Conservation (phyloP, 2,797 vertebrate genomes). For the Acanthurus lineatus region DNA sequence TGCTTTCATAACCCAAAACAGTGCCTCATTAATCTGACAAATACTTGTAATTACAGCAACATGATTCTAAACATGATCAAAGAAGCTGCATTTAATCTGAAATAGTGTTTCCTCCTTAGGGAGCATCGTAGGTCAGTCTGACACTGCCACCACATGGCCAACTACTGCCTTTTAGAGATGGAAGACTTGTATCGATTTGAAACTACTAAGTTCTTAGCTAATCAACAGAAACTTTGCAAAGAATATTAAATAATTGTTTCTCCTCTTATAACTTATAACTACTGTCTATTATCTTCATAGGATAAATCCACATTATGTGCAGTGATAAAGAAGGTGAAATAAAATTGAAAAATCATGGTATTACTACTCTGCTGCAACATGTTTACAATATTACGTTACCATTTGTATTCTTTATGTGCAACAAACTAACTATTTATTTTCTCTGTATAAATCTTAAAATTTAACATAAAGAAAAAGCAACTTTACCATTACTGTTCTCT, state of each 20-base stretch:
- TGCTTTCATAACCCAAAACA: not conserved
- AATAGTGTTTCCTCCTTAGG: too few relatives aligned
- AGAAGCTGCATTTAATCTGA: not conserved
- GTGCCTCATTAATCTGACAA: not conserved
- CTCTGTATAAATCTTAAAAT: not conserved
- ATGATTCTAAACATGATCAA: not conserved
- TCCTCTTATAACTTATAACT: not conserved
- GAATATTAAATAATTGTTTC: not conserved
- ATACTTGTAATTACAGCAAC: not conserved
- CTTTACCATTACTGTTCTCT: not conserved
- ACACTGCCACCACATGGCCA: slow-evolving; percentile 69
- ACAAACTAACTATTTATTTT: not conserved
- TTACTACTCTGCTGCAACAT: not conserved
- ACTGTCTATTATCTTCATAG: not conserved
- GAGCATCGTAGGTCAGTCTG: not conserved
- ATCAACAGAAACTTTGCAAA: too few relatives aligned
- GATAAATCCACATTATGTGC: not conserved
- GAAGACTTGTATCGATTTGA: too few relatives aligned
- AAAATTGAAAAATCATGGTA: not conserved
- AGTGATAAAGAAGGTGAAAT: not conserved
- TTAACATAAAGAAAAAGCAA: slow-evolving; percentile 1
- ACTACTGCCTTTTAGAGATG: not conserved
- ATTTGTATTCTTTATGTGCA: not conserved
- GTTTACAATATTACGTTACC: not conserved
- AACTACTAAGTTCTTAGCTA: too few relatives aligned